Conservation (phyloP, 2,113 vertebrate genomes). For the Miniopterus natalensis region DNA sequence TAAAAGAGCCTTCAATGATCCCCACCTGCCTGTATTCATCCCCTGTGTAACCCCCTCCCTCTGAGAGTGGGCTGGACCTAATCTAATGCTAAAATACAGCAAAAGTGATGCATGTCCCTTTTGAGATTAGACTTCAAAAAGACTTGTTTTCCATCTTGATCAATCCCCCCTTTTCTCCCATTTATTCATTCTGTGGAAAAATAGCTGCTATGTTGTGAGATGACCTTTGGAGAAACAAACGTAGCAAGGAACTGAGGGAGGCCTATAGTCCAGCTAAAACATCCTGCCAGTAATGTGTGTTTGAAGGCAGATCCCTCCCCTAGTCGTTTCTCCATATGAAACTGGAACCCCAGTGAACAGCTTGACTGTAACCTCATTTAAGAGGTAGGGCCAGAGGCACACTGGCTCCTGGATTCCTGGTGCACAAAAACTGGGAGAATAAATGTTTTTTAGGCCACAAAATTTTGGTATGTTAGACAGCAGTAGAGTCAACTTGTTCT, state of each 20-base stretch:
- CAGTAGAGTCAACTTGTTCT: neutral
- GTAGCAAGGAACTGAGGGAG: neutral
- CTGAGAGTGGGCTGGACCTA: neutral
- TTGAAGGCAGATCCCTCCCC: neutral
- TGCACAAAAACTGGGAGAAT: neutral
- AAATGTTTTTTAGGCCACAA: neutral
- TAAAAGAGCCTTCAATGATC: neutral
- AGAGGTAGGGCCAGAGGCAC: neutral
- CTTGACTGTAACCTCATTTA: neutral
- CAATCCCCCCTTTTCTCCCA: neutral
- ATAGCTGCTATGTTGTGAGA: neutral
- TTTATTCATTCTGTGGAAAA: neutral
- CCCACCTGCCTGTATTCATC: neutral
- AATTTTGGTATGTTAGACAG: neutral
- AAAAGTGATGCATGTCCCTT: neutral
- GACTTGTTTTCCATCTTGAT: neutral
- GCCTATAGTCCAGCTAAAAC: neutral
- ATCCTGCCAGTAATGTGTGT: neutral
- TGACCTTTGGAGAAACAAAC: conserved; percentile 6
- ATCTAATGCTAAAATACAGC: neutral
- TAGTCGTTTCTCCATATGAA: neutral
- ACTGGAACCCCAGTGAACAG: neutral
- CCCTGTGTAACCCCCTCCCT: neutral
- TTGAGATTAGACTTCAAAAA: neutral
- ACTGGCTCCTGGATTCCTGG: neutral